Percentiles rank a stretch among this genome's conserved stretches.
phyloP scores from a whole-genome alignment of 2,797 vertebrate genomes.

The Anguilla obscura region DNA sequence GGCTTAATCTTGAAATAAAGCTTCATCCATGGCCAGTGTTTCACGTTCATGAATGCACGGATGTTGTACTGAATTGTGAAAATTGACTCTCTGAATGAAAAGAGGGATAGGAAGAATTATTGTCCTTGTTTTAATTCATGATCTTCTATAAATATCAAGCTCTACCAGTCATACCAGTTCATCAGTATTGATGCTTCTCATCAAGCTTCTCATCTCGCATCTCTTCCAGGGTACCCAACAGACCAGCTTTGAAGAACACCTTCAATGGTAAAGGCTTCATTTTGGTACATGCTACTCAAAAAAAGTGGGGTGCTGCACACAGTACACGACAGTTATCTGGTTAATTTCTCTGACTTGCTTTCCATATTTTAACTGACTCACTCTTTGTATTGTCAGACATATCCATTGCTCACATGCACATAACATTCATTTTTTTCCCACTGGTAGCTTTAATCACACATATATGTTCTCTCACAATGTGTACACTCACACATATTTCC shows the following conservation, averaged over 20 bases:
- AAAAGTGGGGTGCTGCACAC: neutral
- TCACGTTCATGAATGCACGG: constrained; percentile 89
- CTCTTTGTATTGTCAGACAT: no score
- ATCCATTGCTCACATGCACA: no score
- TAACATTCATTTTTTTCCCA: neutral
- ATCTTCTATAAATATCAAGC: neutral
- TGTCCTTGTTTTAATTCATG: neutral
- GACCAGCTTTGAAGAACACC: constrained; percentile 85
- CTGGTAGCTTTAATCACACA: no score
- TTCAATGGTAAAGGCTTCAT: constrained; percentile 43
- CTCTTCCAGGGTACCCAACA: constrained; percentile 79
- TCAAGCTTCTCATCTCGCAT: constrained; percentile 84
- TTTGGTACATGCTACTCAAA: neutral
- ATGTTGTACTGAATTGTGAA: constrained; percentile 83
- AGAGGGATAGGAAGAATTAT: neutral
- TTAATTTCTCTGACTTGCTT: no score
- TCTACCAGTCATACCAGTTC: neutral
- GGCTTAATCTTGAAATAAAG: constrained; percentile 91
- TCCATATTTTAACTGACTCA: no score
- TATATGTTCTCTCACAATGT: no score
- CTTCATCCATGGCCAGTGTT: constrained; percentile 96
- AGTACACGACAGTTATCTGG: neutral
- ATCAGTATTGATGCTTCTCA: constrained; percentile 69
- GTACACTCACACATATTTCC: no score
- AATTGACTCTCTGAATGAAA: constrained; percentile 69